Base-by-base conservation (phyloP, 2,888 invertebrate species). In the Bhutanitis thaidina region DNA sequence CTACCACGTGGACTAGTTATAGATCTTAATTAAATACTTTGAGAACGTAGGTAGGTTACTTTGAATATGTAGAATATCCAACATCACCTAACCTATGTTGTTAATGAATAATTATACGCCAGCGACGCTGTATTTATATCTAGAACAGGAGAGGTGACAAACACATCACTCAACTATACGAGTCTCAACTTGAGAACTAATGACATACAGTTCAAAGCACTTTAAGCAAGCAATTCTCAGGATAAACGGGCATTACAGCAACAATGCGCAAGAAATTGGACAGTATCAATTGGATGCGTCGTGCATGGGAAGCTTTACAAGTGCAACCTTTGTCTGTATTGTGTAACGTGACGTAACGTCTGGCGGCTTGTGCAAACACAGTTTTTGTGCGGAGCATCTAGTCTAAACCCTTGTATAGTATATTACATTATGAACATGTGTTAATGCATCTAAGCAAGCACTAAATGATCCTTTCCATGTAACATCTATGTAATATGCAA, bases 271-370 rank as follows among this genome's bases (percentile, higher is more conserved):
- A 69, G 66, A 69, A 69, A 74, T 66, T 64, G 64, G 68, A 80
- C 80, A 79, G 80, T 82, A 80, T 71, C 59, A 58, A 49, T 56
- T 53, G 57, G 64, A 64, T 63, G 65, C 60, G 43, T 57, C 61
- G 60, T 61, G 71, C 76, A 75, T 84, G 86, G 72, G 87, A 87
- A 86, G 67, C 77, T 72, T 61, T 57, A 69, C 77, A 74, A 81
- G 74, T 77, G 80, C 77, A 71, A 68, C 69, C 76, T 76, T 77
- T 77, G 77, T 80, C 53, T 65, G 56, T 52, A 66, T 82, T 79
- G 74, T 73, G 70, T 78, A 80, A 80, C 64, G 57, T 62, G 57
- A 55, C 67, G 73, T 76, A 75, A 43, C 20, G 34, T 25, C 37
- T 32, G 7, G 40, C 30, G 13, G 20, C 29, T 16, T 30, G 12